Evolutionary conservation across 2,797 vertebrate genomes (phyloP).

Genomic region (Dermochelys coriacea): DNA sequence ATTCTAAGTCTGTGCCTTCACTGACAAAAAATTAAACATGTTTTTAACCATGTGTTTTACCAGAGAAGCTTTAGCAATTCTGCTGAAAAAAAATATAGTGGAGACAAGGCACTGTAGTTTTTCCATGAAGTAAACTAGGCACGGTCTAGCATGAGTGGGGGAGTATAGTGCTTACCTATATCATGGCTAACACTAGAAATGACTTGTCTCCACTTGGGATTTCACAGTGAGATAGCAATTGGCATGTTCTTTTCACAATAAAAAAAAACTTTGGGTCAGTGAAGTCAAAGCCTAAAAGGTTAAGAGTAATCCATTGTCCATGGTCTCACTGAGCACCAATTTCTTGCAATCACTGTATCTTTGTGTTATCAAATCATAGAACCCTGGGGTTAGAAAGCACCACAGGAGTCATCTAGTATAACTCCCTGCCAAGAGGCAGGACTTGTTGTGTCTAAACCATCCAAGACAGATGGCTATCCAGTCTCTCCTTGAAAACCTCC

Average conservation of each 20-base stretch:
- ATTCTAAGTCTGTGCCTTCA: neutral
- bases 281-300: neutral
- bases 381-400: neutral
- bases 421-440: neutral
- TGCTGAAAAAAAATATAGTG: conserved; percentile 50
- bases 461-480: neutral
- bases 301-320: neutral
- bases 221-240: neutral
- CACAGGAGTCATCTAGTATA: neutral
- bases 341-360: neutral
- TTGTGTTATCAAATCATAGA: neutral
- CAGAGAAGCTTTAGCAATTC: neutral
- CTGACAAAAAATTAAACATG: neutral
- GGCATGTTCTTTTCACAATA: neutral
- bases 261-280: neutral
- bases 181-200: neutral
- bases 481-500: neutral
- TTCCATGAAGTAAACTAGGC: neutral
- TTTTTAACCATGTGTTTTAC: neutral
- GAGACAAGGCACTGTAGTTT: neutral
- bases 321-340: neutral
- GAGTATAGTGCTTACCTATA: neutral
- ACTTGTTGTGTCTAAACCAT: neutral
- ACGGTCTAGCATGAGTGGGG: neutral
- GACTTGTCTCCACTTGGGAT: neutral